phyloP scores from a whole-genome alignment of 2,888 invertebrate species.

The Luffia ferchaultella region DNA sequence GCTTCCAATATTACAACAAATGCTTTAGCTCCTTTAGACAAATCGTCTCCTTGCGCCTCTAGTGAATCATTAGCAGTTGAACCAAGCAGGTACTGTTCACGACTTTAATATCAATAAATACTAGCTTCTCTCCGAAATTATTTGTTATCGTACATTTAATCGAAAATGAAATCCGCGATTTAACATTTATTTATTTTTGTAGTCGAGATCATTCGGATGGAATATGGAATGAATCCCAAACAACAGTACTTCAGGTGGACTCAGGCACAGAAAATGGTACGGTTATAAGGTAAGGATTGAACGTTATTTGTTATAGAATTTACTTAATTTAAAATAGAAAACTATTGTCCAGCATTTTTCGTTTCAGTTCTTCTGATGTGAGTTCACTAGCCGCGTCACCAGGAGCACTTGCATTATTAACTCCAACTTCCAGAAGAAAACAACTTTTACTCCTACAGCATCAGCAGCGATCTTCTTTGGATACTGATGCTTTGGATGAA shows the following conservation, averaged over 20 bases:
- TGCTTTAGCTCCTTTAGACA: constrained; percentile 51
- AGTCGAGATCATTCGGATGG: constrained; percentile 83
- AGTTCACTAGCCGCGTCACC: constrained; percentile 62
- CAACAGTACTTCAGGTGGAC: constrained; percentile 81
- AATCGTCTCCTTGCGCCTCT: constrained; percentile 78
- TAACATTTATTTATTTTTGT: constrained; percentile 4
- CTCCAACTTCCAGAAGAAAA: constrained; percentile 82
- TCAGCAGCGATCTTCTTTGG: constrained; percentile 86
- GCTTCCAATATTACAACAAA: constrained; percentile 39
- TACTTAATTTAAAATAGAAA: too few species aligned
- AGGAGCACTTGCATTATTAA: constrained; percentile 69
- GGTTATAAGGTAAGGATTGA: constrained; percentile 45
- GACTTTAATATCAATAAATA: background rate
- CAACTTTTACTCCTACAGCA: constrained; percentile 81
- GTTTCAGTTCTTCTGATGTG: constrained; percentile 51
- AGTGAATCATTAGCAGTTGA: constrained; percentile 86
- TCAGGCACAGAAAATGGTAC: constrained; percentile 73
- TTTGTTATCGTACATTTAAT: too few species aligned
- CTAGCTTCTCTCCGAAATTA: too few species aligned
- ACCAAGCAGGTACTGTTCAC: constrained; percentile 51
- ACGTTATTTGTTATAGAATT: too few species aligned
- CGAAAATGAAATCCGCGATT: too few species aligned
- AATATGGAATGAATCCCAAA: constrained; percentile 90
- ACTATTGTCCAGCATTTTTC: background rate
- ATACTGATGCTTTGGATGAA: constrained; percentile 82